Evolutionary conservation across 2,888 invertebrate species (phyloP).

Genomic region (Gortyna flavago): DNA sequence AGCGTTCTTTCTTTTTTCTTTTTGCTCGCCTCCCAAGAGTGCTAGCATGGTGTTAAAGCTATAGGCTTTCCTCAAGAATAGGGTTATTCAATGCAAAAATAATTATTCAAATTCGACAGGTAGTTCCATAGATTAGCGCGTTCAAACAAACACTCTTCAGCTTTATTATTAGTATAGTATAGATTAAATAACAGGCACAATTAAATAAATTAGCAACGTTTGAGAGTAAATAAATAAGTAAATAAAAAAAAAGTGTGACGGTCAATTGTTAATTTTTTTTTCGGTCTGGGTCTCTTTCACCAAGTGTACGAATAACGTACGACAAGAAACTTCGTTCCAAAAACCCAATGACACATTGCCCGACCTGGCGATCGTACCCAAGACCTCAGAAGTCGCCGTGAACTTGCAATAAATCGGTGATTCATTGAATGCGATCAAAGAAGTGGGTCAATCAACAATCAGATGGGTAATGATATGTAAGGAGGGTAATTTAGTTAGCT

Average conservation of each 20-base stretch:
- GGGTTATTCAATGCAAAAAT: no score
- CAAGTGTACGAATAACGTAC: background rate
- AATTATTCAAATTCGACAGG: no score
- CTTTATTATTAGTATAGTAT: no score
- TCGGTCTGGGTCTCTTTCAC: background rate
- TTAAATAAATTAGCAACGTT: no score
- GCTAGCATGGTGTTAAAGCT: no score
- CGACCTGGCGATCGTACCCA: background rate
- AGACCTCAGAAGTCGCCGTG: conserved; percentile 27
- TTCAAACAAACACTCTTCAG: no score
- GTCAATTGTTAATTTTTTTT: no score
- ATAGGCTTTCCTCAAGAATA: no score
- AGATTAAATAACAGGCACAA: no score
- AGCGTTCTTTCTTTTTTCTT: no score
- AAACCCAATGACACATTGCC: background rate
- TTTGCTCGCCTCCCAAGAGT: no score
- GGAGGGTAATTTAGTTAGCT: conserved; percentile 80
- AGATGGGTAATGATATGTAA: conserved; percentile 83
- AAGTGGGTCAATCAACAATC: conserved; percentile 85
- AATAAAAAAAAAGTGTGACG: background rate
- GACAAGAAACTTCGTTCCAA: background rate
- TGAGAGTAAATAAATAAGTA: background rate
- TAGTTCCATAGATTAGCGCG: no score
- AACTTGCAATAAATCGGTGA: conserved; percentile 53
- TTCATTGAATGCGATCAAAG: conserved; percentile 68